Evolutionary conservation across 2,113 vertebrate species (phyloP).

Genomic region (Apteryx mantelli): DNA sequence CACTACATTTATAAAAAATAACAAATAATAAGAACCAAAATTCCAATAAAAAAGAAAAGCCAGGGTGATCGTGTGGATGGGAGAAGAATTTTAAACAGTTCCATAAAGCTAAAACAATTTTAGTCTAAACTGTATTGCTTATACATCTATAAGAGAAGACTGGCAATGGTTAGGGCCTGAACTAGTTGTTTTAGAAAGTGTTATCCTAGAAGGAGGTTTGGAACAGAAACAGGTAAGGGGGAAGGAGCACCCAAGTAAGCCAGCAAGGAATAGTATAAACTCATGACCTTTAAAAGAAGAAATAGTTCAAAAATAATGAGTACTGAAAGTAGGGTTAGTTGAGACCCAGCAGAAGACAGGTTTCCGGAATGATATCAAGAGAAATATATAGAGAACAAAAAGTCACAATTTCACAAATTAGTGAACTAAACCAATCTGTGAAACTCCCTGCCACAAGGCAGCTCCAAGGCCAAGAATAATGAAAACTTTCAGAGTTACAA

Average conservation of each 20-base stretch:
- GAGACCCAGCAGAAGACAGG: background rate
- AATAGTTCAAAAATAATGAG: background rate
- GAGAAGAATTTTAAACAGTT: conserved; percentile 39
- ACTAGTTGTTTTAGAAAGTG: background rate
- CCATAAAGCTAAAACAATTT: conserved; percentile 17
- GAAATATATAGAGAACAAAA: background rate
- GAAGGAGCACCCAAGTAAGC: background rate
- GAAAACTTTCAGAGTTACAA: background rate
- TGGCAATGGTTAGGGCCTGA: background rate
- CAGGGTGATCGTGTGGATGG: background rate
- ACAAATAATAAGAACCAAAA: conserved; percentile 22
- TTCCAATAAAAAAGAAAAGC: conserved; percentile 19
- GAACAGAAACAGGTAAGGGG: background rate
- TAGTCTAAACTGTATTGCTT: background rate
- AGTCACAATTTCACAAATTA: background rate
- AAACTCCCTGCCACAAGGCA: background rate
- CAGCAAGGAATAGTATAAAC: background rate
- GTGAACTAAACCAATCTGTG: background rate
- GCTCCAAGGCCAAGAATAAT: background rate
- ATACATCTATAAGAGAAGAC: background rate
- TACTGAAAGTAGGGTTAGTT: background rate
- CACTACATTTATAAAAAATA: background rate
- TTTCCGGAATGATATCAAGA: background rate
- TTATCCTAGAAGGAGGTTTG: background rate
- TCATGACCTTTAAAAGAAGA: background rate